These are phyloP conservation scores for Pilophorus perplexus DNA, from an alignment of 2,888 invertebrate genomes.

Conservation along the genomic window DNA sequence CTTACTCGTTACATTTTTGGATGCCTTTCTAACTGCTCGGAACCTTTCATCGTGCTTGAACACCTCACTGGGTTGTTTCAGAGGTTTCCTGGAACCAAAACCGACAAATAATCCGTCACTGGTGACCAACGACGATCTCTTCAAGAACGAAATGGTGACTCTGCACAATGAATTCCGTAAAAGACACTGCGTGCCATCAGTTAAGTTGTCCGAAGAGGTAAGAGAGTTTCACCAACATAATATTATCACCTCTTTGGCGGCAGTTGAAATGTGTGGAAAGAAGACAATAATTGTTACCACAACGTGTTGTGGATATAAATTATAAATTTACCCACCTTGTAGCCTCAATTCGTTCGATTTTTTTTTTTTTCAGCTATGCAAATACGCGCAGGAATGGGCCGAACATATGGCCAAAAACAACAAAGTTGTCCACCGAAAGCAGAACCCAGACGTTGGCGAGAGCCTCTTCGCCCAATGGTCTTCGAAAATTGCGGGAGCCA, in stretches of 20 bases:
- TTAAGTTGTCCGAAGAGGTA: slow-evolving; percentile 58
- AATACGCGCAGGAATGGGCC: slow-evolving; percentile 67
- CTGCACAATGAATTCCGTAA: slow-evolving; percentile 63
- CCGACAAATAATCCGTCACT: slow-evolving; percentile 16
- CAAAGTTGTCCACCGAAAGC: slow-evolving; percentile 64
- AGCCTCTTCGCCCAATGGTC: slow-evolving; percentile 71
- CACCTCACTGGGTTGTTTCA: no score
- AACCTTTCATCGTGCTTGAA: no score
- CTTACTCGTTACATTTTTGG: no score
- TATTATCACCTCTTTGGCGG: no score
- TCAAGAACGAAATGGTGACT: slow-evolving; percentile 52
- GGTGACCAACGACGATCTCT: slow-evolving; percentile 38
- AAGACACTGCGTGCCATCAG: slow-evolving; percentile 59
- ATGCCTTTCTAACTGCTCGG: no score
- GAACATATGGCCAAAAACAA: slow-evolving; percentile 64
- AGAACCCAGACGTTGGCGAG: slow-evolving; percentile 63
- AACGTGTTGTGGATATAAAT: neutral
- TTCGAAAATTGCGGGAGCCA: slow-evolving; percentile 64
- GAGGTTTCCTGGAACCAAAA: slow-evolving; percentile 31
- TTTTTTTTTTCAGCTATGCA: slow-evolving; percentile 14
- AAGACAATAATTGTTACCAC: no score
- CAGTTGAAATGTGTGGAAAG: no score
- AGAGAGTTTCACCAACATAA: no score
- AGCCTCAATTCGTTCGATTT: no score
- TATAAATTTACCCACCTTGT: no score